phyloP scores from a whole-genome alignment of 2,797 vertebrate genomes.

The Hybognathus amarus region DNA sequence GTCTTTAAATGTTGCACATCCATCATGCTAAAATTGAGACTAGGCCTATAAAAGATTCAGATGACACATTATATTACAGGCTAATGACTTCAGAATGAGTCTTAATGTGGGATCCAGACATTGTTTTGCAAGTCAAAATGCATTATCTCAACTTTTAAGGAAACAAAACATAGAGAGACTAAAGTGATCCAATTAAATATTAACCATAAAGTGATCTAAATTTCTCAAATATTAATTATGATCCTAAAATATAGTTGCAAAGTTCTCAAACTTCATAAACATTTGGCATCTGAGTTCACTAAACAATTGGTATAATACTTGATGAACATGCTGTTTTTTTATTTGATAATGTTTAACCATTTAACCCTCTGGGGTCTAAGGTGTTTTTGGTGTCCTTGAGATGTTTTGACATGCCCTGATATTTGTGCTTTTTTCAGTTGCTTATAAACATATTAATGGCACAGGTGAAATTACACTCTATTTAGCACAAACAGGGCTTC shows the following conservation, averaged over 20 bases:
- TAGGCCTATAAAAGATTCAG: constrained; percentile 44
- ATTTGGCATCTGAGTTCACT: not conserved
- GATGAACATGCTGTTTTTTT: not conserved
- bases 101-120: constrained; percentile 16
- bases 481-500: too few species aligned
- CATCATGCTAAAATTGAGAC: constrained; percentile 34
- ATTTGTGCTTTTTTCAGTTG: too few species aligned
- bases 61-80: constrained; percentile 43
- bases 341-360: not conserved
- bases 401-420: too few species aligned
- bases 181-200: not conserved
- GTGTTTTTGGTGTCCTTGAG: too few species aligned
- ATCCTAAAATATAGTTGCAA: not conserved
- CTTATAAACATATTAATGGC: too few species aligned
- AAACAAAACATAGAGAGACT: constrained; percentile 8
- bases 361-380: too few species aligned
- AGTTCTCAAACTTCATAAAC: not conserved
- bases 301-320: not conserved
- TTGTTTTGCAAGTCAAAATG: constrained; percentile 7
- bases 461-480: too few species aligned
- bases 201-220: not conserved
- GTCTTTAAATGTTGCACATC: constrained; percentile 42
- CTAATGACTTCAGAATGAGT: constrained; percentile 34
- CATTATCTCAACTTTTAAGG: constrained; percentile 6
- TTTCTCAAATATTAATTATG: constrained; percentile 4